Conservation (phyloP, 1,140 invertebrate species). For the Microplitis demolitor region DNA sequence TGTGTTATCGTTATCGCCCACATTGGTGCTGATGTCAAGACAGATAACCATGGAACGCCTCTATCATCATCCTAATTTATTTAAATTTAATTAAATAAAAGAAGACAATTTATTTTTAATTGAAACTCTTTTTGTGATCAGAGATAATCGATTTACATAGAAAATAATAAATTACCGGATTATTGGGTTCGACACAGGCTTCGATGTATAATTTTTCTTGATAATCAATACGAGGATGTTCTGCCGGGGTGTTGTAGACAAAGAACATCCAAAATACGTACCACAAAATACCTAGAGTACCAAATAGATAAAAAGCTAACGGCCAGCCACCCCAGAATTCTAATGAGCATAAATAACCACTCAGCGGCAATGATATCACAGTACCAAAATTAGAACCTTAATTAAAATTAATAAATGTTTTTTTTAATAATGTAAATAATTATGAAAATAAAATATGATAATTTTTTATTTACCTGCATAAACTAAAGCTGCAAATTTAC, state of each 20-base stretch:
- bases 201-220: conserved; percentile 73
- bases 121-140: no score
- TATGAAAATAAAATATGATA: conserved; percentile 7
- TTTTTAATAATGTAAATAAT: conserved; percentile 10
- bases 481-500: conserved; percentile 79
- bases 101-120: conserved; percentile 3
- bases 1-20: conserved; percentile 89
- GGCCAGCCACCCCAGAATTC: conserved; percentile 76
- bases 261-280: conserved; percentile 76
- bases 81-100: conserved; percentile 9
- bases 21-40: conserved; percentile 81
- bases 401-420: conserved; percentile 14
- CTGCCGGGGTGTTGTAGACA: conserved; percentile 75
- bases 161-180: conserved; percentile 48
- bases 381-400: conserved; percentile 69
- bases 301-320: conserved; percentile 80
- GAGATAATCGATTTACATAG: no score
- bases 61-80: conserved; percentile 36
- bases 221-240: conserved; percentile 78
- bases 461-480: conserved; percentile 69
- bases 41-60: conserved; percentile 74
- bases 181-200: conserved; percentile 55
- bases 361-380: conserved; percentile 75
- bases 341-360: conserved; percentile 74
- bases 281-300: conserved; percentile 77